A percentile compares a stretch with the other conserved stretches of the same genome.
Conservation (phyloP, 2,113 vertebrate genomes). For the Epinephelus moara region DNA sequence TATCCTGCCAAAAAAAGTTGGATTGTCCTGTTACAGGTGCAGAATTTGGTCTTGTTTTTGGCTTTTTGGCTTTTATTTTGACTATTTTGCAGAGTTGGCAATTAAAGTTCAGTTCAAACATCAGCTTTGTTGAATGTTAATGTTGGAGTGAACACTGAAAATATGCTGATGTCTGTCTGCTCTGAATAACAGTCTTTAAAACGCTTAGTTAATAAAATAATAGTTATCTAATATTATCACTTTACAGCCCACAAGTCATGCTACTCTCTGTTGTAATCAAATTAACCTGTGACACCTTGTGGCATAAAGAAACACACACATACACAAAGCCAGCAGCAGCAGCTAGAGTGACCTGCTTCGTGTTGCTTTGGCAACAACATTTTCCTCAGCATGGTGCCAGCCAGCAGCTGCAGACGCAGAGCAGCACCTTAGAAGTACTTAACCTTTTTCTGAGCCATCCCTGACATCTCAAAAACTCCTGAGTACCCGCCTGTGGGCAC, state of each 20-base stretch:
- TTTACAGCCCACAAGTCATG: neutral
- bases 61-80: neutral
- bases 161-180: neutral
- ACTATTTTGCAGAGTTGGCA: neutral
- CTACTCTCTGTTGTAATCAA: neutral
- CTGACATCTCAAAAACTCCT: neutral
- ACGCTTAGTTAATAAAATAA: neutral
- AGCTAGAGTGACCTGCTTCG: neutral
- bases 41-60: neutral
- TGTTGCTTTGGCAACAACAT: constrained; percentile 28
- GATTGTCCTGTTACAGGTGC: neutral
- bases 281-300: constrained; percentile 12
- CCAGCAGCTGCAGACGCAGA: constrained; percentile 1
- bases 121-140: neutral
- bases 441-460: neutral
- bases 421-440: constrained; percentile 16
- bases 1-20: neutral
- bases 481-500: neutral
- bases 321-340: neutral
- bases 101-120: neutral
- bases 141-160: neutral
- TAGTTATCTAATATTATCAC: neutral
- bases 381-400: neutral
- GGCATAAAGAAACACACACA: constrained; percentile 11
- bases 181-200: neutral